Base-by-base conservation (phyloP, 2,888 invertebrate genomes). In the Anarsia innoxiella region DNA sequence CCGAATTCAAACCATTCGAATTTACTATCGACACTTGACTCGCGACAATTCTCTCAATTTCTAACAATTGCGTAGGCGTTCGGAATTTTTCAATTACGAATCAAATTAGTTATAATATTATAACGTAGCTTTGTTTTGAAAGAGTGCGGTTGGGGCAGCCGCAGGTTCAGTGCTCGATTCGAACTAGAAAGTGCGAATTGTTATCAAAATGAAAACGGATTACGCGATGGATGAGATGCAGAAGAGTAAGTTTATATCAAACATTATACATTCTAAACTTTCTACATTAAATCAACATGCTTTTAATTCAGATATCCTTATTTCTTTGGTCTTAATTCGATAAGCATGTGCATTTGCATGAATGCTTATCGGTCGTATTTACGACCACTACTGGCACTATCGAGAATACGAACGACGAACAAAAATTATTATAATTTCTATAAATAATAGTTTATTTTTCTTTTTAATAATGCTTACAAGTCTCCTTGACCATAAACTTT, bases 141-240 rank as follows among this genome's bases (percentile, higher is more conserved):
- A 73, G 43, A 49, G 66, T 72, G 72, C 66, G 69, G 68, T 69
- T 48, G 56, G 56, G 57, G 67, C 32, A 31, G 59, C 54, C 58
- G 57, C 51, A 53, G 55, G 53, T n/a, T 23, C 32, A 55, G 53
- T 56, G 58, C 49, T 51, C 48, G 55, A 56, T 60, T 58, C 60
- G 53, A 51, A 62, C 48, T 66, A 64, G 61, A 71, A 68, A 76
- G 78, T 77, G 80, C 53, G 55, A 48, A 39, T 62, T 59, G 47
- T 40, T 44, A 12, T 54, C 54, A 69, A 66, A 59, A 84, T 84
- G 84, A 84, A 84, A 75, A 78, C 84, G 79, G 84, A 84, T 80
- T 84, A 84, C 72, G 80, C 83, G 46, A 73, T 84, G 80, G 84
- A 84, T 71, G 84, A 80, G 51, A 72, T 80, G 76, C 82, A 84